Evolutionary conservation across 2,113 vertebrate genomes (phyloP), one percentile per base, ranked within the genome.

Genomic region (Ancistrus triradiatus): DNA sequence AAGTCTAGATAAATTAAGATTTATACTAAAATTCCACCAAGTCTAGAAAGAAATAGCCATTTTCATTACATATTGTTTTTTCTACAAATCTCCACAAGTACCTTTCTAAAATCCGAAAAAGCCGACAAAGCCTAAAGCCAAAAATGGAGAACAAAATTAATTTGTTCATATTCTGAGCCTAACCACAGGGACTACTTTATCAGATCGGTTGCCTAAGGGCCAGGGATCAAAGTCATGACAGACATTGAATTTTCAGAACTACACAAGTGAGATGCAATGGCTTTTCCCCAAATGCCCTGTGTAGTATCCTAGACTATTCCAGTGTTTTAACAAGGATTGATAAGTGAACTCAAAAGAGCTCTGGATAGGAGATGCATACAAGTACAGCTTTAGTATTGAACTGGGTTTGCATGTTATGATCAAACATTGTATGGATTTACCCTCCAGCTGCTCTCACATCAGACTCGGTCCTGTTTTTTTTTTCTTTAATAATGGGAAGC

Each of bases 91-190:
- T 69, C 78, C 73, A 76, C 62, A 35, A 77, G 57, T 74, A 80
- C 72, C 77, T 73, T 82, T 70, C 66, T 37, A 76, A 78, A 81
- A 83, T 84, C 72, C 79, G 81, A 68, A 25, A 62, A 61, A 47
- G 70, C 76, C 63, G 49, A 33, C 68, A 78, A 53, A 24, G 43
- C 1, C 59, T 35, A 21, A 50, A 73, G 70, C 76, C 68, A 73
- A 79, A 46, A 62, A 66, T 15, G 68, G 33, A 48, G 64, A 72
- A 28, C 61, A 9, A 52, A 18, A 66, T 66, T 40, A 19, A 17
- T 64, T 43, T n/a, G n/a, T n/a, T n/a, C n/a, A n/a, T n/a, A n/a
- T n/a, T n/a, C 8, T 14, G 17, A 53, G 1, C 47, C 22, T 5
- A 49, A 37, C 4, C 25, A 38, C 8, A 49, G 47, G 50, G 50